Base-by-base conservation (phyloP, 2,888 invertebrate species). In the Eretmocerus hayati region DNA sequence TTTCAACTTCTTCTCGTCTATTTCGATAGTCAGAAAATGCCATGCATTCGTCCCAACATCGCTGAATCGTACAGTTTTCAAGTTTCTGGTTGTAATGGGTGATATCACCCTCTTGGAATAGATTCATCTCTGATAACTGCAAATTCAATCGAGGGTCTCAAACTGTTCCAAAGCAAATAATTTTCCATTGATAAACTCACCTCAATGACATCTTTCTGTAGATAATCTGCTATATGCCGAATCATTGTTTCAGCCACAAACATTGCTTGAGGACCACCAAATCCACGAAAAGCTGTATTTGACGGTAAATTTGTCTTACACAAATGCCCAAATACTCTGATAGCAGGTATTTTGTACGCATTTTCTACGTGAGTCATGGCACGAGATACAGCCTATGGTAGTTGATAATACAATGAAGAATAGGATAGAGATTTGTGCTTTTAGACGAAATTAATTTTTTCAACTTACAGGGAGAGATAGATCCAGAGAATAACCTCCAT, bases 261-360 rank as follows among this genome's bases (percentile, higher is more conserved):
- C 89, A 90, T 89, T 19, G 84, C 90, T 64, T 92, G 91, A 0
- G 91, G 91, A 0, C 83, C 89, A 5, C 91, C 91, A 63, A 91
- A 91, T 2, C 90, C 90, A 60, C 93, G 75, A 65, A 92, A 93
- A 0, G 93, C 93, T 0, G 93, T 93, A 66, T 90, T 90, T 0
- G 91, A 90, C 0, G 90, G 83, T 37, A 89, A 68, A 73, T 94
- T 92, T 0, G 94, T 94, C 72, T 80, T 85, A 65, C 93, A 93
- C 26, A 84, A 75, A 62, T 79, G 78, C 0, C 87, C 87, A 11
- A 74, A 77, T 0, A 87, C 80, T 57, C 80, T 77, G 0, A 84
- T 76, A 60, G 85, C 82, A 0, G 85, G 85, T 55, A 92, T 82
- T 54, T 78, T 78, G 71, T 92, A 94, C 1, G 85, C 78, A 67